Evolutionary conservation across 2,888 invertebrate species (phyloP), one percentile per base, ranked within the genome.

Genomic region (Amblyteles armatorius): DNA sequence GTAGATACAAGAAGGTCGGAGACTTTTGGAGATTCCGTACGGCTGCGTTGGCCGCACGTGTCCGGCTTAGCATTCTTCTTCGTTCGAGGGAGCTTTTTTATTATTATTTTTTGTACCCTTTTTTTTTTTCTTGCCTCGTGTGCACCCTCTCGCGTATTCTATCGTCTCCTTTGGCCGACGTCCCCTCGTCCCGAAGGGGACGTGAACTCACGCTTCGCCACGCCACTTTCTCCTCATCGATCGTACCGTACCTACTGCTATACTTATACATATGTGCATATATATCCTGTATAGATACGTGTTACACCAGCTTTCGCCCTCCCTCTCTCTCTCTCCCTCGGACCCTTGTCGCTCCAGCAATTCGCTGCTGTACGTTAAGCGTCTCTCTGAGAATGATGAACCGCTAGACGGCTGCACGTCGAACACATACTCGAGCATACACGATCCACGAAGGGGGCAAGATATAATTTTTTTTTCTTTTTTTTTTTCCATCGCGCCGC

Each of bases 221-320:
- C 84, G 81, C 82, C 71, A 86, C 81, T 83, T 84, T 84, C 81
- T 85, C 77, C 80, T 77, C 81, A 84, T 84, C 83, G 82, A 86
- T 85, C 86, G 80, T 73, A 69, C 72, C 63, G 44, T 74, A 36
- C 55, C 60, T n/a, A 48, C 63, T 55, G 67, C 22, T 78, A 63
- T 55, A 44, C 60, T 55, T 78, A 68, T 68, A 50, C 48, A 19
- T 76, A 29, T 22, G 1, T 16, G n/a, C 36, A 13, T 44, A 26
- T 57, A 57, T 57, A 16, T 40, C 7, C 26, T 40, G 36, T 57
- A 26, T 57, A 60, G 26, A 50, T 50, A 79, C 60, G 48, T 63
- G 26, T 50, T 74, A 63, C 72, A 60, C 67, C 16, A 65, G 22
- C 44, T 78, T 67, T 82, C 48, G 57, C 69, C 44, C 11, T 44